Conservation (phyloP, 30 jellyfish, hydroid and myxozoan species). For the Turritopsis rubra region DNA sequence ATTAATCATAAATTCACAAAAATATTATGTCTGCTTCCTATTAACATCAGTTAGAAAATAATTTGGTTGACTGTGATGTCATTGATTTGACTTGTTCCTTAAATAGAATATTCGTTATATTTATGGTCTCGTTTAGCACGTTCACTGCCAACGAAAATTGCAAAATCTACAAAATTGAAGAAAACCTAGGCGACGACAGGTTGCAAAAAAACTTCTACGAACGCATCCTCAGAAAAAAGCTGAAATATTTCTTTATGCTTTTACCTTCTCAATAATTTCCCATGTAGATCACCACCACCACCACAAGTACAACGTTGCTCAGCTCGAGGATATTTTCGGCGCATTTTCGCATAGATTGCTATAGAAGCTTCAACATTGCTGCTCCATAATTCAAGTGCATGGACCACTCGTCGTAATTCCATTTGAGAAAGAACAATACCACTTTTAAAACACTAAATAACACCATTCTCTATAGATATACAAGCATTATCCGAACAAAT, state of each 20-base stretch:
- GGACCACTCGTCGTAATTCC: slow-evolving; percentile 13
- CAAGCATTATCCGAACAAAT: too few relatives aligned
- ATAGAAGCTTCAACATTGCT: slow-evolving; percentile 12
- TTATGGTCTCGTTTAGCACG: too few relatives aligned
- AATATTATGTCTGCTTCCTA: too few relatives aligned
- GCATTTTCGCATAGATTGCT: not conserved
- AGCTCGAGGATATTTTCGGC: slow-evolving; percentile 12
- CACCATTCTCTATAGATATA: too few relatives aligned
- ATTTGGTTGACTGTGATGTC: too few relatives aligned
- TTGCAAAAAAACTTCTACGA: too few relatives aligned
- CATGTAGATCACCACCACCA: not conserved
- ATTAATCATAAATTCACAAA: too few relatives aligned
- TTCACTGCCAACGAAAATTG: too few relatives aligned
- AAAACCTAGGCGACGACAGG: not conserved
- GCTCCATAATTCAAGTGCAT: slow-evolving; percentile 13
- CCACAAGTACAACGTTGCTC: slow-evolving; percentile 25
- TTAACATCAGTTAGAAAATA: too few relatives aligned
- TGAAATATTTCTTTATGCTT: not conserved
- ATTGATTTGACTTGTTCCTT: too few relatives aligned
- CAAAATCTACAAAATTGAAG: not conserved
- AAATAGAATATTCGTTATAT: too few relatives aligned
- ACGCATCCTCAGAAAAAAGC: too few relatives aligned
- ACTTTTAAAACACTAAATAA: slow-evolving; percentile 5
- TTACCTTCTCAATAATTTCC: not conserved
- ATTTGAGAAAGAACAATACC: not conserved